phyloP scores from a whole-genome alignment of 37 sponge, comb jelly and placozoan genomes.

The Aphrocallistes beatrix region DNA sequence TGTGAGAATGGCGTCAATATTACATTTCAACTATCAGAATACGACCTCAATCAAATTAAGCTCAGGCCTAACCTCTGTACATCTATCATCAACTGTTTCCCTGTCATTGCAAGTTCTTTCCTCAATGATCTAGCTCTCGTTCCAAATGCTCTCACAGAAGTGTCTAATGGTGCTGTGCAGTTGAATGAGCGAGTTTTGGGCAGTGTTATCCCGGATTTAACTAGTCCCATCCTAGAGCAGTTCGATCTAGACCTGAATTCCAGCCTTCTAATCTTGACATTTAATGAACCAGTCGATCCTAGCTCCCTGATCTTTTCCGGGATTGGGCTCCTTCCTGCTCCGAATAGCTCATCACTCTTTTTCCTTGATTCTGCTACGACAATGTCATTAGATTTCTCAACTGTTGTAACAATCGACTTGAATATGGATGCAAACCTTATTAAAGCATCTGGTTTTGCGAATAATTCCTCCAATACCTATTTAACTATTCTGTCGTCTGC shows the following conservation, averaged over 20 bases:
- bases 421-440: not conserved
- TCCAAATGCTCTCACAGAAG: not conserved
- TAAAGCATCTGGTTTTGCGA: conserved; percentile 34
- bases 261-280: conserved; percentile 37
- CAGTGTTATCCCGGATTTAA: conserved; percentile 30
- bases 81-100: conserved; percentile 16
- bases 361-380: not conserved
- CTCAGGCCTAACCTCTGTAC: conserved; percentile 15
- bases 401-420: not conserved
- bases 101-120: not conserved
- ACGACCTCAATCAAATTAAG: conserved; percentile 14
- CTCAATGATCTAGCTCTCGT: not conserved
- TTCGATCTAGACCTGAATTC: conserved; percentile 56
- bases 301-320: conserved; percentile 32
- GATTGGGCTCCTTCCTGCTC: conserved; percentile 40
- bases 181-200: not conserved
- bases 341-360: not conserved
- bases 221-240: conserved; percentile 31
- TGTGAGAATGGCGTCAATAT: not conserved
- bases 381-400: not conserved
- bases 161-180: not conserved
- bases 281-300: conserved; percentile 64
- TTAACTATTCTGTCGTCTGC: conserved; percentile 27
- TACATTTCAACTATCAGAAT: not conserved
- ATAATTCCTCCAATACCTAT: conserved; percentile 37